Evolutionary conservation across 2,113 vertebrate species (phyloP).

Genomic region (Vicugna pacos): DNA sequence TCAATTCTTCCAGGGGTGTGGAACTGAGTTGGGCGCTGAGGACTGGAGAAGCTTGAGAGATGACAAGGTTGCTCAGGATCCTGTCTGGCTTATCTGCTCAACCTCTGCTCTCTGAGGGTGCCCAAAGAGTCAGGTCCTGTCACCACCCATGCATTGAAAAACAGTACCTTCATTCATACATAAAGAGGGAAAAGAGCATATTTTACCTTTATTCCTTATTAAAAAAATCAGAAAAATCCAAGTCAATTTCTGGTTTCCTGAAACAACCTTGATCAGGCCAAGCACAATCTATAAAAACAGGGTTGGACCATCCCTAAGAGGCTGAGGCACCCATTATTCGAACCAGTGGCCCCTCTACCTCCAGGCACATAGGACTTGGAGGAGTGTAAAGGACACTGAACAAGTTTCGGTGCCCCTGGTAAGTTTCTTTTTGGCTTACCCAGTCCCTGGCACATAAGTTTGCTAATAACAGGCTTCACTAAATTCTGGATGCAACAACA

Average conservation of each 20-base stretch:
- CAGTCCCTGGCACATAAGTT: neutral
- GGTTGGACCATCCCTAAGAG: neutral
- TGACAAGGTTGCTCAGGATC: neutral
- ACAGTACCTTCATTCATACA: constrained; percentile 14
- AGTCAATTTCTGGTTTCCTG: constrained; percentile 25
- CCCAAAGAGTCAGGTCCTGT: neutral
- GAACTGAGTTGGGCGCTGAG: neutral
- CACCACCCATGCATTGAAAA: constrained; percentile 6
- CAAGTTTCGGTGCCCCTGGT: neutral
- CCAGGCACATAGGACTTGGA: neutral
- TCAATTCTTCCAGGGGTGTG: neutral
- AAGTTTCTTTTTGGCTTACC: constrained; percentile 6
- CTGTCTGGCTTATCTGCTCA: neutral
- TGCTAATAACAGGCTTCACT: neutral
- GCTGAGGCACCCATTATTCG: neutral
- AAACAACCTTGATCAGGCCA: constrained; percentile 21
- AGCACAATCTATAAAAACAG: constrained; percentile 33
- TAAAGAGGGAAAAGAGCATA: constrained; percentile 1
- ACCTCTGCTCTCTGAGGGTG: constrained; percentile 29
- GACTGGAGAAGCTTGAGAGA: neutral
- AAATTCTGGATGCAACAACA: constrained; percentile 50
- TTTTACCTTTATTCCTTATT: constrained; percentile 42
- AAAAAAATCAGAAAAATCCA: constrained; percentile 51
- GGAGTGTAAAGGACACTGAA: neutral
- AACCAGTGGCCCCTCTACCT: neutral